Evolutionary conservation across 64 coral and sea anemone genomes (phyloP), one percentile per base, ranked within the genome.

Genomic region (Actinia equina): DNA sequence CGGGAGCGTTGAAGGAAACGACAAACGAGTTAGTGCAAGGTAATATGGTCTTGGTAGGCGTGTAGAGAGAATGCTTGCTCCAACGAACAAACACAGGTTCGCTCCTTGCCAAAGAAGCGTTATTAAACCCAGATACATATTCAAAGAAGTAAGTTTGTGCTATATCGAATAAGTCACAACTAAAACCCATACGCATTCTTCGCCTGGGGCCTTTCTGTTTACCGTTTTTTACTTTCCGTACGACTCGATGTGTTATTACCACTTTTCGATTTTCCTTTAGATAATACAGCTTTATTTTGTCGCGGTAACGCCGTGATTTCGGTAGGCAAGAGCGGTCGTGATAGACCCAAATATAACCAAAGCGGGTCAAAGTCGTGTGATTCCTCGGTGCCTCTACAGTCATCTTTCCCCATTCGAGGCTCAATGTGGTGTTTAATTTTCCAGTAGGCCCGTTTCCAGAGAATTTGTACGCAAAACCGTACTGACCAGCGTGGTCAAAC

Each of bases 341-440:
- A n/a, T 87, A 83, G 60, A 96, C 93, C 91, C 91, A 90, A 79
- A 96, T 91, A 5, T 87, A 92, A 13, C 85, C 80, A 65, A 96
- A 89, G 46, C 53, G 81, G 44, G 94, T 96, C 77, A 96, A 63
- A 17, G 91, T 90, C 53, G 94, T 96, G 81, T 96, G 94, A 55
- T 91, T 91, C 53, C 60, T 7, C 8, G 94, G 94, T 10, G 91
- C 56, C 2, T 90, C 88, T 25, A 96, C 87, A 54, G 27, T 52
- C 54, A 93, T 86, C 14, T 88, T 67, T 52, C 88, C 86, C 94
- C 94, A 93, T 80, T 85, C 85, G 6, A 96, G 42, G 18, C 26
- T n/a, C 85, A 96, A 44, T 6, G 80, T 96, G 25, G 90, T 69
- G 8, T 92, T 88, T 60, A 96, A 54, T 43, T 65, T 84, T 4